Percentiles rank a stretch among this genome's conserved stretches.
phyloP scores from a whole-genome alignment of 2,113 vertebrate genomes.

The Pardalotus punctatus region DNA sequence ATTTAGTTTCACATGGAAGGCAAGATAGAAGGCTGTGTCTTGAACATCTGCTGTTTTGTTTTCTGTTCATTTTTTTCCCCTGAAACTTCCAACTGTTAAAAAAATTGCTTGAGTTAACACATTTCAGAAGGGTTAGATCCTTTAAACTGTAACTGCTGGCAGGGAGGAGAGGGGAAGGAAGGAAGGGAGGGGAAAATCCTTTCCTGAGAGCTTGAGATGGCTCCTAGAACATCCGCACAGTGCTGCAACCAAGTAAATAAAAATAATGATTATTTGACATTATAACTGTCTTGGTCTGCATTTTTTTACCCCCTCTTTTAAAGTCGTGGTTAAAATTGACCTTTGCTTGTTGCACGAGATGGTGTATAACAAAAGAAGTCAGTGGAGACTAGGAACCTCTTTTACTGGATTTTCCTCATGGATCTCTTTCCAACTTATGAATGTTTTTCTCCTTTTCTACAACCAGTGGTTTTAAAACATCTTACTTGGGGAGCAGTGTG shows the following conservation, averaged over 20 bases:
- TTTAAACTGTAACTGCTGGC: slow-evolving; percentile 42
- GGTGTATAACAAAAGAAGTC: neutral
- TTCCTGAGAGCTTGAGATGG: slow-evolving; percentile 27
- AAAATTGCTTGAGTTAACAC: slow-evolving; percentile 44
- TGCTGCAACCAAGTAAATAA: slow-evolving; percentile 22
- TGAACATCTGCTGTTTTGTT: slow-evolving; percentile 58
- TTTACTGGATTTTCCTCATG: neutral
- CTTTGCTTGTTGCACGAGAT: neutral
- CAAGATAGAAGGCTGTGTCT: slow-evolving; percentile 39
- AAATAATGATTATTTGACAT: neutral
- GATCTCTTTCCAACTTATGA: neutral
- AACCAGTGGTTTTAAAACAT: neutral
- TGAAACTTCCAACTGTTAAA: slow-evolving; percentile 47
- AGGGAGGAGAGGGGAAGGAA: slow-evolving; percentile 37
- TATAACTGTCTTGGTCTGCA: neutral
- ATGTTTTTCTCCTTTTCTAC: neutral
- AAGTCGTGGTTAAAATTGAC: neutral
- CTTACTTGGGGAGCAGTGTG: neutral
- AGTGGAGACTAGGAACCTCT: neutral
- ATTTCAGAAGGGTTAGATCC: slow-evolving; percentile 44
- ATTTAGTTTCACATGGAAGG: slow-evolving; percentile 16
- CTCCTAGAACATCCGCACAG: neutral
- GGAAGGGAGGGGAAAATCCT: slow-evolving; percentile 54
- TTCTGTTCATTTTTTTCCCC: slow-evolving; percentile 1
- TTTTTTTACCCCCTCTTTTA: fast-evolving